Evolutionary conservation across 2,797 vertebrate genomes (phyloP), one percentile per base, ranked within the genome.

Genomic region (Anas bahamensis): DNA sequence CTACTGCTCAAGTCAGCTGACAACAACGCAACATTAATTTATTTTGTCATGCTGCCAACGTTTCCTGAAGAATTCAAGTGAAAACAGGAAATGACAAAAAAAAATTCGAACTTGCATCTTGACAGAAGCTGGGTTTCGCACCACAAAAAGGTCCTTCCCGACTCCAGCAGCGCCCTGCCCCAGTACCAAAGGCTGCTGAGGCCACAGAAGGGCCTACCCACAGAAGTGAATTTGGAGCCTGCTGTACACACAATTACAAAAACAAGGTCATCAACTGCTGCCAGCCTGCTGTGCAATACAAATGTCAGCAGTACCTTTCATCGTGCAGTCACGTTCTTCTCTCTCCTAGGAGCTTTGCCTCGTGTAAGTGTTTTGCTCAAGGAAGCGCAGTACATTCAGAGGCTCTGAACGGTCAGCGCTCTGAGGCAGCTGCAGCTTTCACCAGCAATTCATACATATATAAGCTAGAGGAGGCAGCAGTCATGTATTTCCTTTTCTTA

Each of bases 21-120:
- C 46, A 82, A 26, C 18, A 73, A 5, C 10, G 3, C 60, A 53
- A 37, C 0, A 0, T 33, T 48, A 41, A 50, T 24, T 1, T 46
- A 41, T 26, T 64, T 37, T 76, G 31, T 66, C 17, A 66, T 2
- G 60, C 60, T 57, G 41, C 17, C 74, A 86, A 44, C 23, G 17
- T 23, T 86, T 82, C 75, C 80, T 71, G 61, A 80, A 88, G 72
- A 88, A 60, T 11, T 63, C 28, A 73, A 41, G 60, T 90, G 69
- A 85, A 88, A 86, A 70, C 33, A 73, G 68, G 56, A 86, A 90
- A 69, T 11, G 3, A 60, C 41, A 42, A 50, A 82, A 82, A 75
- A 82, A 76, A 61, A 72, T 9, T 78, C 59, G 78, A 56, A 78
- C 15, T 31, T 23, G 68, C 13, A 61, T 39, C 52, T 42, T 69